Base-by-base conservation (phyloP, 2,888 invertebrate species). In the Andricus quercusramuli region DNA sequence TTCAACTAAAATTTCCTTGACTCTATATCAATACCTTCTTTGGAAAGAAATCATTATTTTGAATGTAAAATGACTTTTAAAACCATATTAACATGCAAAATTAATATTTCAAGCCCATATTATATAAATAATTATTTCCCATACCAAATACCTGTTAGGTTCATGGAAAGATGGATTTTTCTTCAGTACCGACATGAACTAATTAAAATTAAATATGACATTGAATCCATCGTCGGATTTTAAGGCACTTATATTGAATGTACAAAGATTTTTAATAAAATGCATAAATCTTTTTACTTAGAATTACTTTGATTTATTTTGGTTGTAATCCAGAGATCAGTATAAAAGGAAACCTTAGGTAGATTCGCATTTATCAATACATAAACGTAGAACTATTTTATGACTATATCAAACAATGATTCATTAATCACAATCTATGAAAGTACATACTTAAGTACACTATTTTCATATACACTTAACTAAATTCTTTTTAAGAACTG, bases 291-390 rank as follows among this genome's bases (percentile, higher is more conserved):
- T 56, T n/a, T 25, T 59, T 65, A 25, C 62, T 25, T 25, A 62
- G 25, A 25, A 56, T 56, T 56, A 22, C 25, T 80, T 78, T 81
- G 79, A 65, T 79, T 70, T 79, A 66, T 79, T 78, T 79, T n/a
- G 65, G 70, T 79, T 68, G 56, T 67, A 80, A 22, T 83, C 70
- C 80, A 78, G 80, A 80, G 62, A 80, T 79, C 79, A 51, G 81
- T 79, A 77, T 80, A 79, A 64, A 78, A 78, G 6, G 51, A 78
- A 67, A 51, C 41, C 47, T 32, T 65, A 64, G 64, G 47, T 74
- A 56, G n/a, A 79, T 65, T 47, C 3, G 64, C 79, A 79, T 47
- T 74, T 32, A 74, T 13, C 51, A 51, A 74, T 74, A 64, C 64
- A 29, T 64, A 47, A 5, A 56, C 20, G 37, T 37, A 56, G 1